Evolutionary conservation across 2,113 vertebrate genomes (phyloP), one percentile per base, ranked within the genome.

Genomic region (Microcebus lehilahytsara): DNA sequence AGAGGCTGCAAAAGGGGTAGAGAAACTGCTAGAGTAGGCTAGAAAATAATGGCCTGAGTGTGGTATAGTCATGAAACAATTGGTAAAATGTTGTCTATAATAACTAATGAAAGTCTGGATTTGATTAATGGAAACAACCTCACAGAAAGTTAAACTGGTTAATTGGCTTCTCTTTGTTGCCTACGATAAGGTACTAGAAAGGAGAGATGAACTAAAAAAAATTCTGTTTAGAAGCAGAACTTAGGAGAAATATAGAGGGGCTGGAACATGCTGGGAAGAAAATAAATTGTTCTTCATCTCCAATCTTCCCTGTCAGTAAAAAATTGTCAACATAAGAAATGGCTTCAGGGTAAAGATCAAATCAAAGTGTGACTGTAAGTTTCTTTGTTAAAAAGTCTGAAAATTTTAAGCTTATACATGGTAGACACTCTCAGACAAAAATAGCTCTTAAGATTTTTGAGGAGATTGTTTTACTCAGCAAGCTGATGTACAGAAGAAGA

Each of bases 371-470:
- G 30, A 64, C 51, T 87, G 0, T 58, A 85, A 88, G 40, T 92
- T 64, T 32, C 32, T 90, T 95, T 89, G 62, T 93, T 87, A 94
- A 92, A 66, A 94, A 95, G 40, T 91, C 51, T 94, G 72, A 90
- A 81, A 84, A 66, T 6, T 87, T 85, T 84, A 96, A 92, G 62
- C 17, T 92, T 79, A 77, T 75, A 10, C 2, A n/a, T n/a, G 60
- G 32, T 22, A 79, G 46, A 96, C 8, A 40, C 42, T 89, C 22
- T 56, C 51, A 89, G 25, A 88, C 2, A 90, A 75, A 96, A 84
- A 30, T 11, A 32, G 13, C 46, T 93, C 85, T 75, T 46, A 85
- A 85, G 77, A 81, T 64, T 91, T 30, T 72, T 56, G 87, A 85
- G 27, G 86, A 85, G 30, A 49, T 3, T 10, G 6, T 81, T 85